Evolutionary conservation across 2,888 invertebrate species (phyloP), one percentile per base, ranked within the genome.

Genomic region (Arrhopalites spinosus): DNA sequence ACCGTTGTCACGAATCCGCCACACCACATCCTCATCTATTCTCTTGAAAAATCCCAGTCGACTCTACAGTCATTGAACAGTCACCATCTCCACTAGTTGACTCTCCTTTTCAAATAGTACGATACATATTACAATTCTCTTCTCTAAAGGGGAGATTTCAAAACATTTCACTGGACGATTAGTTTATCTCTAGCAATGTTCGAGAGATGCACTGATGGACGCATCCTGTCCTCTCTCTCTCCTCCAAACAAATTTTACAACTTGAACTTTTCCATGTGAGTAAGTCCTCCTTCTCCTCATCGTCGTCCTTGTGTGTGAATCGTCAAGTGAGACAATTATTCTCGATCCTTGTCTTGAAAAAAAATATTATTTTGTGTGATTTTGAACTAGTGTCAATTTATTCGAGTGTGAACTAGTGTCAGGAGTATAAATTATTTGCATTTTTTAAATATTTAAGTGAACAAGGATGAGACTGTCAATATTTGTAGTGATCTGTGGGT

Each of bases 201-300:
- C 36, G 36, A 36, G n/a, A n/a, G 11, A 36, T 36, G 36, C 27
- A 53, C 70, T 70, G 70, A 70, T 70, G 70, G 70, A 70, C 53
- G 70, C 70, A 70, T 70, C 70, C 70, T 70, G 70, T 70, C 53
- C 53, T 56, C 30, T 36, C 30, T 70, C 29, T 66, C 36, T 56
- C n/a, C n/a, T n/a, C n/a, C n/a, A n/a, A n/a, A n/a, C n/a, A 27
- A 56, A 56, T 29, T 27, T 56, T 70, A 2, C 13, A 56, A 53
- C 25, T 70, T 17, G 50, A 68, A n/a, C 20, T 59, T 59, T 23
- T 23, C 59, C 59, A 11, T 59, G 25, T 59, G 20, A 59, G 53
- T n/a, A n/a, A 53, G 53, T 53, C 47, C 15, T 45, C 15, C 15
- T 45, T 45, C 23, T 36, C 36, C 11, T 3, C 61, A 3, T 56